phyloP scores from a whole-genome alignment of 2,888 invertebrate genomes.

The Caenorhabditis sp. region DNA sequence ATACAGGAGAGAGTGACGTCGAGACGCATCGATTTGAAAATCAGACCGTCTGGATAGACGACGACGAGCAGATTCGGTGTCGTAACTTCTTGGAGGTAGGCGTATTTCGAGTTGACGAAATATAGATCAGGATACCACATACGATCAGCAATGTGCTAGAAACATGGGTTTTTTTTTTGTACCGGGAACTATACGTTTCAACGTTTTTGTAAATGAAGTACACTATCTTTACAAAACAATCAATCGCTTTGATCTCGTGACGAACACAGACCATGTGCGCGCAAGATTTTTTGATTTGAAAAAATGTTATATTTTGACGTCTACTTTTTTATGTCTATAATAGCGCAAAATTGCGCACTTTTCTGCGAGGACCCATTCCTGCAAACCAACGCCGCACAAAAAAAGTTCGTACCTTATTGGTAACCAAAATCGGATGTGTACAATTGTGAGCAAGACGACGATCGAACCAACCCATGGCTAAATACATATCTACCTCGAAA shows the following conservation, averaged over 20 bases:
- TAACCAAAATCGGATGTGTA: conserved; percentile 69
- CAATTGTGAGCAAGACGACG: conserved; percentile 69
- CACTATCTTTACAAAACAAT: too few species aligned
- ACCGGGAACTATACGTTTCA: too few species aligned
- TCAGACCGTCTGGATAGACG: conserved; percentile 70
- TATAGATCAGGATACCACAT: conserved; percentile 69
- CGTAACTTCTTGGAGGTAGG: conserved; percentile 64
- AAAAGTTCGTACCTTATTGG: conserved; percentile 51
- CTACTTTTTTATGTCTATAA: too few species aligned
- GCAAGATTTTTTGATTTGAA: too few species aligned
- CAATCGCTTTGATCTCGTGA: too few species aligned
- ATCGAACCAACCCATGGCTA: conserved; percentile 71
- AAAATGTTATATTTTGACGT: too few species aligned
- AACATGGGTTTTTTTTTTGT: conserved; percentile 20
- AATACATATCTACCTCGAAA: conserved; percentile 70
- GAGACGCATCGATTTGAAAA: conserved; percentile 69
- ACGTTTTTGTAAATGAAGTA: too few species aligned
- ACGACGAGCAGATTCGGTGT: conserved; percentile 61
- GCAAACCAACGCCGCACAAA: background rate
- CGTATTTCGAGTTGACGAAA: conserved; percentile 70
- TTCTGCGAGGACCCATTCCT: too few species aligned
- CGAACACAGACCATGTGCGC: too few species aligned
- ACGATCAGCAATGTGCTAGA: conserved; percentile 63
- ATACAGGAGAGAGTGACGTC: conserved; percentile 70
- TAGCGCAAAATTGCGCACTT: too few species aligned